Evolutionary conservation across 2,797 vertebrate genomes (phyloP).

Genomic region (Spheniscus humboldti): DNA sequence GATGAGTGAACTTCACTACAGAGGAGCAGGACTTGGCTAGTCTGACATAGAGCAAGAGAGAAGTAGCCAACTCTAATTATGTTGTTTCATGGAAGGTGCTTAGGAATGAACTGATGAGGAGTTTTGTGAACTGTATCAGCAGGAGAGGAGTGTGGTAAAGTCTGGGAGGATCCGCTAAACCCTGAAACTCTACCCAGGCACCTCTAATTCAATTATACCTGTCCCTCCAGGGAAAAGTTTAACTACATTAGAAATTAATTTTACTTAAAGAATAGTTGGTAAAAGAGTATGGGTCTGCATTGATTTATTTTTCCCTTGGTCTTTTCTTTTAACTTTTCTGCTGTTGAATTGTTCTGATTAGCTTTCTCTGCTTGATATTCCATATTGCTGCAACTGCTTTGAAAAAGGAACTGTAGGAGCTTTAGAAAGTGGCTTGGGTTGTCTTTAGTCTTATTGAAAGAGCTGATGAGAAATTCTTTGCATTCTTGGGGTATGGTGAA

Average conservation of each 20-base stretch:
- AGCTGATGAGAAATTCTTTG: background rate
- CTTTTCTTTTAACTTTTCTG: constrained; percentile 37
- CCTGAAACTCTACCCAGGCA: constrained; percentile 1
- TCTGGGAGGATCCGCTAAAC: background rate
- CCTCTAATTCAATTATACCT: constrained; percentile 56
- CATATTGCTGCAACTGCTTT: background rate
- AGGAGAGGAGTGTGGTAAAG: background rate
- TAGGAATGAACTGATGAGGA: background rate
- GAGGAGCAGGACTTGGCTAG: background rate
- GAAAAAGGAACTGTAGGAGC: background rate
- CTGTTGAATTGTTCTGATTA: constrained; percentile 44
- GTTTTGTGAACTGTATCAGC: background rate
- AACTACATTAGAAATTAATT: constrained; percentile 65
- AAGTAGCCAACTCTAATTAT: background rate
- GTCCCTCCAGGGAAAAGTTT: constrained; percentile 44
- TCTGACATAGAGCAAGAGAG: background rate
- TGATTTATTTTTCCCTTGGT: constrained; percentile 31
- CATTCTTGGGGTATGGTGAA: background rate
- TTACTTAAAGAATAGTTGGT: constrained; percentile 32
- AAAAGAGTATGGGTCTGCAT: constrained; percentile 29
- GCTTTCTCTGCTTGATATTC: constrained; percentile 13
- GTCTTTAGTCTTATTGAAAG: background rate
- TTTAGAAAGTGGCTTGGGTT: background rate
- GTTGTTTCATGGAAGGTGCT: background rate
- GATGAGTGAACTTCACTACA: background rate